These are phyloP conservation scores for Callosobruchus maculatus DNA, from an alignment of 2,888 invertebrate species.

Conservation along the genomic window DNA sequence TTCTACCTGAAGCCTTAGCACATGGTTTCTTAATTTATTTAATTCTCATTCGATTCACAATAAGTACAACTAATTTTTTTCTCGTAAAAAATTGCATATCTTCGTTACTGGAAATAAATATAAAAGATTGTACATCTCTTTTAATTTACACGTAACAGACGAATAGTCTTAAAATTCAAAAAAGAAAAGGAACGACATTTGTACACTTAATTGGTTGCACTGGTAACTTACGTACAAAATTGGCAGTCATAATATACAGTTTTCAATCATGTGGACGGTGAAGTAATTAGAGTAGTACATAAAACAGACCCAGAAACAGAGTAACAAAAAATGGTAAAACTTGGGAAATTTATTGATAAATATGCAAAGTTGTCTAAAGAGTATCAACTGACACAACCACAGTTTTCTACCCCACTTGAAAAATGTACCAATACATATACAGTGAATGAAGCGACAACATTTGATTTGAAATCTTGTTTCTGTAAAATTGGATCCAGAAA, in stretches of 20 bases:
- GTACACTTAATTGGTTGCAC: slow-evolving; percentile 50
- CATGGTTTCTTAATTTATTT: background rate
- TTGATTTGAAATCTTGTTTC: too few relatives aligned
- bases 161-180: slow-evolving; percentile 31
- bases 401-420: too few relatives aligned
- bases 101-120: slow-evolving; percentile 35
- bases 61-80: slow-evolving; percentile 34
- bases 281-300: background rate
- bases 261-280: slow-evolving; percentile 31
- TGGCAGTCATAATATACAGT: slow-evolving; percentile 39
- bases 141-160: slow-evolving; percentile 33
- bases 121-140: slow-evolving; percentile 33
- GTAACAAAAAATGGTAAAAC: too few relatives aligned
- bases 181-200: slow-evolving; percentile 45
- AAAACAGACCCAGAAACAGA: too few relatives aligned
- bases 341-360: too few relatives aligned
- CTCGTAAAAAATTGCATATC: slow-evolving; percentile 23
- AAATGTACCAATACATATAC: too few relatives aligned
- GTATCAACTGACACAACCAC: too few relatives aligned
- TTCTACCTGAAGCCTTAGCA: too few relatives aligned
- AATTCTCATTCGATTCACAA: slow-evolving; percentile 13
- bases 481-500: too few relatives aligned
- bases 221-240: slow-evolving; percentile 49
- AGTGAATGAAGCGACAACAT: too few relatives aligned
- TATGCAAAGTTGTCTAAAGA: too few relatives aligned